phyloP scores from a whole-genome alignment of 2,797 vertebrate genomes.

The Danio albolineatus region DNA sequence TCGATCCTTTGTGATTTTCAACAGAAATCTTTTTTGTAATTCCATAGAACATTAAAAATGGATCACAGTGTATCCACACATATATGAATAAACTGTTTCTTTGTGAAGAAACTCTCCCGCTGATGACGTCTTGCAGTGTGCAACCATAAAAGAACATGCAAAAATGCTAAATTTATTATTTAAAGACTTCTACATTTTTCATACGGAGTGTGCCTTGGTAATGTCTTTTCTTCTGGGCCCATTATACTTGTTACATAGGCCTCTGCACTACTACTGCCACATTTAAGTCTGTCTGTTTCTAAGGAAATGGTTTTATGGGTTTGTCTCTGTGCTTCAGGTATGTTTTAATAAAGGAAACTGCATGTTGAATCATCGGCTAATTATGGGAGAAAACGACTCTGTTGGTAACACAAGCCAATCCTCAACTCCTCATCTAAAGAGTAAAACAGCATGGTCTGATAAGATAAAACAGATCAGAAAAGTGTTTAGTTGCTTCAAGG shows the following conservation, averaged over 20 bases:
- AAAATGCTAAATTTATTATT: slow-evolving; percentile 35
- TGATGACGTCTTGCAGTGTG: not conserved
- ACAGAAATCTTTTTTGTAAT: slow-evolving; percentile 10
- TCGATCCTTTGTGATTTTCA: not conserved
- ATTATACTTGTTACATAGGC: not conserved
- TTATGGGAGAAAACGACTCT: slow-evolving; percentile 27
- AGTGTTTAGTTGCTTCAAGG: not conserved
- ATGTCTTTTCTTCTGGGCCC: not conserved
- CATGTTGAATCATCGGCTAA: not conserved
- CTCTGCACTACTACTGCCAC: not conserved
- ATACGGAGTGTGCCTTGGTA: not conserved
- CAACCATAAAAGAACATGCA: slow-evolving; percentile 4
- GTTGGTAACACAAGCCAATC: slow-evolving; percentile 21
- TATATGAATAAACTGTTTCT: slow-evolving; percentile 8
- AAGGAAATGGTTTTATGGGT: slow-evolving; percentile 21
- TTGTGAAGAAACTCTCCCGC: not conserved
- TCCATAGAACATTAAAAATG: slow-evolving; percentile 15
- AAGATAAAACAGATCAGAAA: not conserved
- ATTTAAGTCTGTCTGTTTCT: slow-evolving; percentile 25
- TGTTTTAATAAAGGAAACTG: slow-evolving; percentile 14
- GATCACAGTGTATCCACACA: slow-evolving; percentile 21
- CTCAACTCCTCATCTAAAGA: not conserved
- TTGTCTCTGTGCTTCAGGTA: slow-evolving; percentile 13
- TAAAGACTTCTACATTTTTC: slow-evolving; percentile 27
- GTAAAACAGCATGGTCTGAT: not conserved